phyloP scores from a whole-genome alignment of 2,888 invertebrate species.

The Dasypogon diadema region DNA sequence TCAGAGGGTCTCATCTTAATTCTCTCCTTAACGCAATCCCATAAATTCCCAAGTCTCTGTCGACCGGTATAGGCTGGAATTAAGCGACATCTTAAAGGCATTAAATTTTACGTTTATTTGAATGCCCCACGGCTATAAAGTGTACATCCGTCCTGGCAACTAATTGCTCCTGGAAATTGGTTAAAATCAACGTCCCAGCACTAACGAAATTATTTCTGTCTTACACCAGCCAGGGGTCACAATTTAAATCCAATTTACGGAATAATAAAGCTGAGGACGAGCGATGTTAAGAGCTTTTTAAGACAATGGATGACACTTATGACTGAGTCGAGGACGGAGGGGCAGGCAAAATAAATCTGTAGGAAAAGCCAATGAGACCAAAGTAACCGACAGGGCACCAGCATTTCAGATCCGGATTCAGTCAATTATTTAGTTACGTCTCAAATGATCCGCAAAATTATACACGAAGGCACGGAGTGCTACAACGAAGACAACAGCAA shows the following conservation, averaged over 20 bases:
- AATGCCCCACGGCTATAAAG: constrained; percentile 24
- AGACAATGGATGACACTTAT: constrained; percentile 29
- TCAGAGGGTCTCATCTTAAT: constrained; percentile 20
- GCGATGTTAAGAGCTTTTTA: neutral
- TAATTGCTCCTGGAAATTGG: constrained; percentile 48
- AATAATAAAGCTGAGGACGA: constrained; percentile 40
- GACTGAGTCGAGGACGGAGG: neutral
- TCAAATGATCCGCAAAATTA: constrained; percentile 50
- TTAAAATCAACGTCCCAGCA: constrained; percentile 45
- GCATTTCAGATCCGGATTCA: constrained; percentile 35
- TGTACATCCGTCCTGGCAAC: constrained; percentile 40
- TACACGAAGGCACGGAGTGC: constrained; percentile 28
- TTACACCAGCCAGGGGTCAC: constrained; percentile 38
- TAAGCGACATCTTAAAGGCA: constrained; percentile 46
- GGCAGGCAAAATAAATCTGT: constrained; percentile 28
- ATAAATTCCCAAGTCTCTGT: constrained; percentile 31
- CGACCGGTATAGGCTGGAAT: constrained; percentile 34
- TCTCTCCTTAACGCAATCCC: constrained; percentile 40
- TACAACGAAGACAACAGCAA: constrained; percentile 5
- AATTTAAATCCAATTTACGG: constrained; percentile 50
- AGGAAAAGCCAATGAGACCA: constrained; percentile 28
- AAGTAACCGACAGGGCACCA: constrained; percentile 19
- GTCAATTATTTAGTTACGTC: constrained; percentile 49
- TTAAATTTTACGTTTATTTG: constrained; percentile 46
- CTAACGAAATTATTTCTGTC: constrained; percentile 50